Evolutionary conservation across 2,113 vertebrate genomes (phyloP).

Genomic region (Pelecanoides urinatrix): DNA sequence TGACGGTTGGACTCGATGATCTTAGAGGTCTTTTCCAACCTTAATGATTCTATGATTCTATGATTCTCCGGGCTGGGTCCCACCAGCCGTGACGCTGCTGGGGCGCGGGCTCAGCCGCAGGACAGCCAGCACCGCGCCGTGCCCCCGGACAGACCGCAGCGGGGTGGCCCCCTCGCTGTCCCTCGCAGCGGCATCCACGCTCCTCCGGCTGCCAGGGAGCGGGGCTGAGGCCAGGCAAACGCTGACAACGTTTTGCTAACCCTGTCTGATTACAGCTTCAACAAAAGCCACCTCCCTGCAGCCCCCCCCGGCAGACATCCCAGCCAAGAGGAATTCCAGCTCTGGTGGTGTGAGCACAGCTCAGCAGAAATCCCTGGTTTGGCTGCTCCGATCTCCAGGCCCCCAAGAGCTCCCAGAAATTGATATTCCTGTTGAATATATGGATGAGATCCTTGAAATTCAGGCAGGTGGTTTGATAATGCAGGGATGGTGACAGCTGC

Average conservation of each 20-base stretch:
- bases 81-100: not conserved
- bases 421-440: not conserved
- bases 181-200: accelerated
- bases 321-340: not conserved
- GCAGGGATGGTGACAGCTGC: not conserved
- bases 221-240: not conserved
- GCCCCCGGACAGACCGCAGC: not conserved
- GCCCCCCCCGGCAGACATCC: not conserved
- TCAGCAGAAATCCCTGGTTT: not conserved
- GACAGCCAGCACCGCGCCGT: not conserved
- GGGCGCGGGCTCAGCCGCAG: not conserved
- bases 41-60: too few relatives aligned
- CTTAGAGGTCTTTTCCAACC: too few relatives aligned
- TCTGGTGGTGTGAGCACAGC: not conserved
- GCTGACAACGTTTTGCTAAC: not conserved
- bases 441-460: not conserved
- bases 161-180: not conserved
- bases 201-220: not conserved
- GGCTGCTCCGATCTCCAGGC: not conserved
- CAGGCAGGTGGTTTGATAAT: not conserved
- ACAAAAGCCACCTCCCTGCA: not conserved
- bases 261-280: not conserved
- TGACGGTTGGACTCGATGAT: too few relatives aligned
- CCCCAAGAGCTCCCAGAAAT: not conserved
- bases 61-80: not conserved